Conservation (phyloP, 1,140 invertebrate species). For the Trichoplusia ni region DNA sequence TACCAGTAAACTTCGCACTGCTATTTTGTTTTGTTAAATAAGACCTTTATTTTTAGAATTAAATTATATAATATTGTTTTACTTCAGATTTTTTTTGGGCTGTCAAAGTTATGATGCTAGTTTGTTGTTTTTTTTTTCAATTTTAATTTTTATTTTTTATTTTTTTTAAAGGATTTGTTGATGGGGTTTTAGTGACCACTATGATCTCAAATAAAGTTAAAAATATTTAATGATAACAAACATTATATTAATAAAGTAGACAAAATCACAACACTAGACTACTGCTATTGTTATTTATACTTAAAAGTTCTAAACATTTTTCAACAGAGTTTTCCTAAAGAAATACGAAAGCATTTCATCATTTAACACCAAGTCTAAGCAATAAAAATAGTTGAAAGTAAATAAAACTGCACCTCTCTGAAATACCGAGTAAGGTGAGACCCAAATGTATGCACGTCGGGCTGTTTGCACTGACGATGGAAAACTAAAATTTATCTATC, state of each 20-base stretch:
- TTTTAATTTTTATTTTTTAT: too few relatives aligned
- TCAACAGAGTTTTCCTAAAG: neutral
- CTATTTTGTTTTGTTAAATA: constrained; percentile 30
- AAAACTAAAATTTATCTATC: constrained; percentile 35
- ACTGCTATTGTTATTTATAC: too few relatives aligned
- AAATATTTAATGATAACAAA: too few relatives aligned
- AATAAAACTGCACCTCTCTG: neutral
- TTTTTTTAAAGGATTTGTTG: too few relatives aligned
- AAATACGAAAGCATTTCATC: neutral
- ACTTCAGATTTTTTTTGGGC: neutral
- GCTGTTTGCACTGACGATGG: constrained; percentile 16
- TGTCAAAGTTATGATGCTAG: too few relatives aligned
- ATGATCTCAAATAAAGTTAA: too few relatives aligned
- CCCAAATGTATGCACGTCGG: constrained; percentile 20
- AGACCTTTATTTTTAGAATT: neutral
- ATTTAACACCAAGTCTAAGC: neutral
- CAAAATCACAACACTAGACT: too few relatives aligned
- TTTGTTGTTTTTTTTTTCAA: too few relatives aligned
- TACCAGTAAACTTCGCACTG: constrained; percentile 16
- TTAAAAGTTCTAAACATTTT: too few relatives aligned
- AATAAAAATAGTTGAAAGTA: constrained; percentile 7
- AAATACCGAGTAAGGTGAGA: constrained; percentile 16
- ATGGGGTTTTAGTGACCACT: too few relatives aligned
- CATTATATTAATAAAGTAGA: too few relatives aligned
- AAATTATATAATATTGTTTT: neutral